These are phyloP conservation scores for Caenorhabditis briggsae DNA, from an alignment of 1,140 invertebrate genomes.

Conservation along the genomic window DNA sequence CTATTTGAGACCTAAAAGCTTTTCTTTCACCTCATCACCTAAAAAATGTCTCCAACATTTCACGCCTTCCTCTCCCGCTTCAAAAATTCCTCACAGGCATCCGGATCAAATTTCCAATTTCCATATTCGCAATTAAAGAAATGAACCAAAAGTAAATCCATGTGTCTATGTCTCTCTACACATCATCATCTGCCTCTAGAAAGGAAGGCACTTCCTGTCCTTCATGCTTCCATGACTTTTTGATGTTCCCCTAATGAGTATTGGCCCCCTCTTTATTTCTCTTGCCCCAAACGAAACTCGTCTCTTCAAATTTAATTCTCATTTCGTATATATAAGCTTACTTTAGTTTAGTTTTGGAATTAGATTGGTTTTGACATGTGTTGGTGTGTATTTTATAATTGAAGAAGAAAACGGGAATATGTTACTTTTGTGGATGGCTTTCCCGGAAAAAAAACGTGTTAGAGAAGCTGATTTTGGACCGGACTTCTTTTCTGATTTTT, in stretches of 20 bases:
- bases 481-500: too few species aligned
- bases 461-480: too few species aligned
- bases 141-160: slow-evolving; percentile 16
- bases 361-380: slow-evolving; percentile 6
- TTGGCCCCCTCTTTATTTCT: not conserved
- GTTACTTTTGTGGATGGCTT: too few species aligned
- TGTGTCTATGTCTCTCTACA: not conserved
- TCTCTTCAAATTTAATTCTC: slow-evolving; percentile 49
- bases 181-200: too few species aligned
- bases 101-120: slow-evolving; percentile 41
- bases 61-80: not conserved
- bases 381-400: not conserved
- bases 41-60: not conserved
- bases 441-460: too few species aligned
- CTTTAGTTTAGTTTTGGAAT: not conserved
- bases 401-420: not conserved
- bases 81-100: not conserved
- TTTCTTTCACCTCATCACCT: not conserved
- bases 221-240: slow-evolving; percentile 54
- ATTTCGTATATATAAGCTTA: slow-evolving; percentile 1
- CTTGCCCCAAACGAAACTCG: not conserved
- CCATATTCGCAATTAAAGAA: slow-evolving; percentile 43
- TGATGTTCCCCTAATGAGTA: slow-evolving; percentile 52
- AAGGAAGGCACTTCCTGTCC: slow-evolving; percentile 20
- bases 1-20: not conserved